These are phyloP conservation scores for Oscheius myriophilus DNA, from an alignment of 2,888 invertebrate species.

Conservation along the genomic window DNA sequence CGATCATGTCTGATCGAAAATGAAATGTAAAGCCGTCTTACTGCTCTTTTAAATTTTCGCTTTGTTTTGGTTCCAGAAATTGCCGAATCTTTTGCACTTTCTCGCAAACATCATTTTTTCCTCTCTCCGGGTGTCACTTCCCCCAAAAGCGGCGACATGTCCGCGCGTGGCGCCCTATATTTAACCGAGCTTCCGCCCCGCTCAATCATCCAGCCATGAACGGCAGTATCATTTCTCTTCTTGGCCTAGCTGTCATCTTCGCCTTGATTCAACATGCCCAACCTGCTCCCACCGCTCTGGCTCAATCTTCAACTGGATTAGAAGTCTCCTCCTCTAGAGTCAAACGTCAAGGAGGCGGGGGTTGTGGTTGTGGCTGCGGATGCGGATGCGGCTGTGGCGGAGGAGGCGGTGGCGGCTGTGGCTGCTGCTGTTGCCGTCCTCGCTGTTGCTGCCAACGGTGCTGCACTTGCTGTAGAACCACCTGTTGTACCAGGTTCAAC, in stretches of 20 bases:
- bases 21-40: no score
- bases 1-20: no score
- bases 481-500: neutral
- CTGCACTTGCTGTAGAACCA: conserved; percentile 8
- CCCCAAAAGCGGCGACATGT: no score
- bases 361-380: conserved; percentile 12
- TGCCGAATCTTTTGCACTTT: no score
- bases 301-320: neutral
- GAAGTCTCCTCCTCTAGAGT: neutral
- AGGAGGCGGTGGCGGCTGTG: neutral
- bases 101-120: no score
- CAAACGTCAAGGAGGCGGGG: neutral
- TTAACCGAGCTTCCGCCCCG: no score
- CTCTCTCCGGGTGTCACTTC: no score
- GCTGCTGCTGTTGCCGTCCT: conserved; percentile 16
- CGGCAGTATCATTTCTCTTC: conserved; percentile 13
- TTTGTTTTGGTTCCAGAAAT: no score
- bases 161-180: no score
- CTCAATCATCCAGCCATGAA: conserved; percentile 1
- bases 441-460: neutral
- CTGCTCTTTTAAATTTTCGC: no score
- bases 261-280: conserved; percentile 13
- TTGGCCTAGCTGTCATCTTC: conserved; percentile 13
- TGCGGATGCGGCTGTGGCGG: conserved; percentile 7
- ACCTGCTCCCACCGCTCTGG: conserved; percentile 9